Conservation (phyloP, 2,888 invertebrate species). For the Lithophane leautieri region DNA sequence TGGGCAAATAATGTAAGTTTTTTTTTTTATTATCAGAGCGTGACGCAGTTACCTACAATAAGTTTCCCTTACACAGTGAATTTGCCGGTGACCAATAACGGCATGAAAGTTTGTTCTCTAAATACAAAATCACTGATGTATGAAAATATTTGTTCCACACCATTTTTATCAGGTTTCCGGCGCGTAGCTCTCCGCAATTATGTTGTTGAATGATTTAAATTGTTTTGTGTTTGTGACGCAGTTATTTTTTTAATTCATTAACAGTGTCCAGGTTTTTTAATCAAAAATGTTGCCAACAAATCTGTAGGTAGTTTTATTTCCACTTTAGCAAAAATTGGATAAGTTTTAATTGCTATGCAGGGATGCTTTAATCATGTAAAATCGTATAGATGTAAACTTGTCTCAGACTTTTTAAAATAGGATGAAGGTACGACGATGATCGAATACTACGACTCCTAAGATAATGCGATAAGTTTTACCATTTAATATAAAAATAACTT, state of each 20-base stretch:
- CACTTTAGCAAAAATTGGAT: background rate
- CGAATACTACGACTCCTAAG: background rate
- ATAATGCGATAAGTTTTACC: background rate
- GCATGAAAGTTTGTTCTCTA: slow-evolving; percentile 35
- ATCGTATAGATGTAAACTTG: background rate
- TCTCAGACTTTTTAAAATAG: background rate
- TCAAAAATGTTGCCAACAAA: background rate
- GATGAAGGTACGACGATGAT: background rate
- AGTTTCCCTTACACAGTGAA: slow-evolving; percentile 47
- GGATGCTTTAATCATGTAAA: background rate
- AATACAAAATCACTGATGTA: slow-evolving; percentile 41
- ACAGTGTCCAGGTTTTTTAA: background rate
- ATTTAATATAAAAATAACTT: background rate
- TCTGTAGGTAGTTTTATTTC: background rate
- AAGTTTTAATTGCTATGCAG: background rate
- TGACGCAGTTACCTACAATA: slow-evolving; percentile 44
- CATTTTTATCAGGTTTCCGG: slow-evolving; percentile 51
- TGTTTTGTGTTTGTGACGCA: slow-evolving; percentile 1
- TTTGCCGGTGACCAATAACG: slow-evolving; percentile 47
- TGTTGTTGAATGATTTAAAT: slow-evolving; percentile 27
- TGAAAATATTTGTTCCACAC: slow-evolving; percentile 35
- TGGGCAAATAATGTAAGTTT: slow-evolving; percentile 46
- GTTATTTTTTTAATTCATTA: slow-evolving; percentile 20
- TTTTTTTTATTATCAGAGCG: slow-evolving; percentile 56
- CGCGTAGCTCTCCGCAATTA: slow-evolving; percentile 23